Conservation (phyloP, 2,113 vertebrate genomes). For the Phalacrocorax brasilianus region DNA sequence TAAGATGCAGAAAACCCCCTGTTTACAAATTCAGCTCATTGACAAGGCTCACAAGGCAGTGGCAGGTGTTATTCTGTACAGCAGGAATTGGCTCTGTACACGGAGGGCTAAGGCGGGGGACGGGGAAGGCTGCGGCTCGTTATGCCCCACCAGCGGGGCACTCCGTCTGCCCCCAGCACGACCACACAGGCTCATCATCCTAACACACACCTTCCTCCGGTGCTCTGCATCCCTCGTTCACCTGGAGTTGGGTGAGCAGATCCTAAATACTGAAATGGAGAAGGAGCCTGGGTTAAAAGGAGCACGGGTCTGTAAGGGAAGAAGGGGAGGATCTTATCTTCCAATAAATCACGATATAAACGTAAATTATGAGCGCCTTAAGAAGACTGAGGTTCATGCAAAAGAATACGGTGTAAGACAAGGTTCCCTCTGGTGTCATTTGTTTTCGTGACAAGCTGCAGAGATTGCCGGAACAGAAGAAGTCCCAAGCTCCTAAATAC, state of each 20-base stretch:
- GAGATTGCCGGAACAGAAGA: slow-evolving; percentile 36
- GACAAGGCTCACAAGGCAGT: not conserved
- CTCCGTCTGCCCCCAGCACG: not conserved
- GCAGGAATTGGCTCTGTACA: not conserved
- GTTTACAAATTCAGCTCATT: not conserved
- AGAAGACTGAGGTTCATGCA: slow-evolving; percentile 53
- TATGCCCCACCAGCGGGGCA: not conserved
- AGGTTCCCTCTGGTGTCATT: not conserved
- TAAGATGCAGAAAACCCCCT: not conserved
- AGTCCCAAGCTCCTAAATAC: slow-evolving; percentile 28
- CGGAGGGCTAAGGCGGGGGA: not conserved
- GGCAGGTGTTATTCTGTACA: slow-evolving; percentile 6
- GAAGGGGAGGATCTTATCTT: not conserved
- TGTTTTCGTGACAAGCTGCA: slow-evolving; percentile 47
- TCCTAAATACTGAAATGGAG: not conserved
- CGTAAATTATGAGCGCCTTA: slow-evolving; percentile 58
- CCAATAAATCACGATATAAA: slow-evolving; percentile 48
- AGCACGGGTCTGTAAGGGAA: not conserved
- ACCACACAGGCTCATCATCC: not conserved
- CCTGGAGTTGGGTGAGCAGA: slow-evolving; percentile 8
- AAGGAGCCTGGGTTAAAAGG: not conserved
- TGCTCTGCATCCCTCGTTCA: not conserved
- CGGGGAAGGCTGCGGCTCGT: not conserved
- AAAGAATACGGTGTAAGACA: slow-evolving; percentile 34
- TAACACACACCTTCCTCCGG: not conserved